phyloP scores from a whole-genome alignment of 2,797 vertebrate genomes.

The Hylomyscus alleni region DNA sequence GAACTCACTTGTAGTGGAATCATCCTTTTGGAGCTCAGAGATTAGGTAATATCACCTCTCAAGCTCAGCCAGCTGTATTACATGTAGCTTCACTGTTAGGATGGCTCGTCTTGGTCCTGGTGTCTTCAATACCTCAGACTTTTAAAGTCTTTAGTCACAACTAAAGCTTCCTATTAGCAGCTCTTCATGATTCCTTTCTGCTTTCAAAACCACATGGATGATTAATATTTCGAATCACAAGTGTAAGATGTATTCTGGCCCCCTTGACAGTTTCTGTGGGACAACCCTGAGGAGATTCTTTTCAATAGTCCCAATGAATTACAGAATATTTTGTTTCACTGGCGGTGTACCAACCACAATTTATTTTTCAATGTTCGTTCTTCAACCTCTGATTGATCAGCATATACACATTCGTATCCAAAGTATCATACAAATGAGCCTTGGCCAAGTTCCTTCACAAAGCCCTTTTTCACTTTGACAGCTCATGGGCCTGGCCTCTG shows the following conservation, averaged over 20 bases:
- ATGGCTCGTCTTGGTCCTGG: not conserved
- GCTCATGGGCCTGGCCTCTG: not conserved
- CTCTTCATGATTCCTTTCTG: not conserved
- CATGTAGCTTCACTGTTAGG: not conserved
- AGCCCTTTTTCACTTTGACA: not conserved
- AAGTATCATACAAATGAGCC: not conserved
- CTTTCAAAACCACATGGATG: not conserved
- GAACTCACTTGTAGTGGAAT: not conserved
- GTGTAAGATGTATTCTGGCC: not conserved
- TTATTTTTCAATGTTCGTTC: not conserved
- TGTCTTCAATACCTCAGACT: not conserved
- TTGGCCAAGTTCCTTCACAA: not conserved
- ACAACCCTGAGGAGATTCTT: not conserved
- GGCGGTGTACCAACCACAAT: not conserved
- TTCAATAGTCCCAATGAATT: not conserved
- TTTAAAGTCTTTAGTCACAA: not conserved
- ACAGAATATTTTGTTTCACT: not conserved
- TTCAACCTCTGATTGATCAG: not conserved
- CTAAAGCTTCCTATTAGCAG: not conserved
- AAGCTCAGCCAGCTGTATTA: not conserved
- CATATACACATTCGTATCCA: not conserved
- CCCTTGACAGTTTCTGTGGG: not conserved
- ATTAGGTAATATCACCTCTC: not conserved
- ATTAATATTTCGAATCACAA: not conserved
- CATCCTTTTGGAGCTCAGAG: not conserved